Evolutionary conservation across 2,797 vertebrate species (phyloP).

Genomic region (Oceanodroma leucorhoa): DNA sequence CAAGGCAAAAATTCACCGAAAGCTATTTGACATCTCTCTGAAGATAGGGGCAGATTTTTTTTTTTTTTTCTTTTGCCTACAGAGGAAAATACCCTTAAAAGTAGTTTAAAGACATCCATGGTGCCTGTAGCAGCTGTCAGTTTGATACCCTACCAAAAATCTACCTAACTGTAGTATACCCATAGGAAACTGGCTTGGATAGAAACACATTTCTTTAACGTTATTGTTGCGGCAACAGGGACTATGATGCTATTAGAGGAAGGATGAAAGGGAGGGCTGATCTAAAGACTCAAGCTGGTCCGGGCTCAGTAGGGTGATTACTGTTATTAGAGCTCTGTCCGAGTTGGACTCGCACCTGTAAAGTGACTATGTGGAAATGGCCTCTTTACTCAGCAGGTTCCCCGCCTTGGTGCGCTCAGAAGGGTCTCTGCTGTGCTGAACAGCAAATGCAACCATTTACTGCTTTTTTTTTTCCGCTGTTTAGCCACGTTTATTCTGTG

Average conservation of each 20-base stretch:
- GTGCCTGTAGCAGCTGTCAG: not conserved
- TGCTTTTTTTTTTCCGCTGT: not conserved
- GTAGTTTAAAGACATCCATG: not conserved
- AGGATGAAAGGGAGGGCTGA: not conserved
- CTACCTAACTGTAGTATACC: not conserved
- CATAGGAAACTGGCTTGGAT: not conserved
- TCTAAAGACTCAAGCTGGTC: not conserved
- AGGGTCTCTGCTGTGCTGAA: accelerated
- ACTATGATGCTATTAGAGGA: not conserved
- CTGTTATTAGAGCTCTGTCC: not conserved
- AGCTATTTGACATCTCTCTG: not conserved
- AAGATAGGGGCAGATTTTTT: not conserved
- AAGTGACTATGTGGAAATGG: not conserved
- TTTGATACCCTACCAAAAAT: not conserved
- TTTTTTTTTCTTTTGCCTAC: not conserved
- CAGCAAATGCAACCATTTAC: not conserved
- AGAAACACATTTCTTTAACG: not conserved
- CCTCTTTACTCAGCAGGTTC: not conserved
- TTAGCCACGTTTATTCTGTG: accelerated
- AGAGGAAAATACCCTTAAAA: not conserved
- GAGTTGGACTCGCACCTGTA: not conserved
- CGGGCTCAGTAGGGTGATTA: not conserved
- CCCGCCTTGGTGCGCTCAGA: not conserved
- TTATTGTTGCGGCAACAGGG: not conserved
- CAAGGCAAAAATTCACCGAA: not conserved